Evolutionary conservation across 2,113 vertebrate species (phyloP), one percentile per base, ranked within the genome.

Genomic region (Anoplopoma fimbria): DNA sequence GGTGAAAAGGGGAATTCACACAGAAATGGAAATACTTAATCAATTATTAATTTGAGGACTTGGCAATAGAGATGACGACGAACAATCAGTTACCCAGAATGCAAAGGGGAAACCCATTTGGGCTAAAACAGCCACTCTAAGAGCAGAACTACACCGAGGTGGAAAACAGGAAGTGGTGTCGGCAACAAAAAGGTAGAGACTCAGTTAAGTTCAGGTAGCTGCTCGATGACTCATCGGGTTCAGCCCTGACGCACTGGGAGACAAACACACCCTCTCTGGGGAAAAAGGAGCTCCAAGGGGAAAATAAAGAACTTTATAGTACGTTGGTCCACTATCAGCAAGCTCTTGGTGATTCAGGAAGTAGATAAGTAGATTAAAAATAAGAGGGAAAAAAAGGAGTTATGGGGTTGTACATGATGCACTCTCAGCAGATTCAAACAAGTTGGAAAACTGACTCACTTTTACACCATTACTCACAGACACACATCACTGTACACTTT

Each of bases 131-230:
- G 6, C 0, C 0, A 34, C 55, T 72, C 71, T 9, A 61, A 67
- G n/a, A n/a, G 49, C 60, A 75, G 77, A 80, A 72, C 71, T 72
- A 45, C 51, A 29, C 2, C 1, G 6, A 47, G 14, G 9, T 31
- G 15, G 15, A 76, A 85, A 87, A 79, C 74, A 88, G 81, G 87
- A 89, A 74, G 67, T 64, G 68, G 0, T 31, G 64, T 34, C 0
- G 0, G 14, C 27, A 29, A 13, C 63, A 79, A 65, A 51, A n/a
- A n/a, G 9, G 12, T 0, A 9, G 69, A 71, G n/a, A n/a, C n/a
- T n/a, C 55, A 34, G 45, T 8, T 80, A 13, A 69, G 61, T 9
- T 81, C 77, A 76, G 33, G 81, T 17, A 33, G 67, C 73, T 4
- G 57, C 74, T 73, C 19, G 12, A 55, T 69, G 87, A 84, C 29